Percentiles rank a stretch among this genome's conserved stretches.
These are phyloP conservation scores for Hemiprocne comata DNA, from an alignment of 2,113 vertebrate species.

Conservation along the genomic window DNA sequence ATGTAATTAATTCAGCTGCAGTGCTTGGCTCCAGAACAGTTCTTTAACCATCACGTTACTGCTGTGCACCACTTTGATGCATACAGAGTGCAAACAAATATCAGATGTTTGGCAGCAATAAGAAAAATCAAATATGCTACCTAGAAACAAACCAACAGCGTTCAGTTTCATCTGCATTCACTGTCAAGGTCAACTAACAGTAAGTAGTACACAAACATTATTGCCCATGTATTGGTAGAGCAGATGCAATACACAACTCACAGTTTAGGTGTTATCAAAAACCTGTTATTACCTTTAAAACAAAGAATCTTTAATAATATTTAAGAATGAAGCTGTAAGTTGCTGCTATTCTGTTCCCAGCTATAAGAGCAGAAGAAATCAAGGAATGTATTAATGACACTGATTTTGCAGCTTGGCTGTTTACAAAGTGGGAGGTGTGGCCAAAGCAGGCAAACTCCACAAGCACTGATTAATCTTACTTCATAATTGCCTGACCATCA, in stretches of 20 bases:
- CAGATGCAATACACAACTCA: background rate
- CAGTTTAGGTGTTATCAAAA: background rate
- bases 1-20: conserved; percentile 25
- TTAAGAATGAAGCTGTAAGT: fast-evolving
- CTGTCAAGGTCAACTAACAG: background rate
- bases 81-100: conserved; percentile 53
- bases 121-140: conserved; percentile 36
- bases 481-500: fast-evolving
- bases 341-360: background rate
- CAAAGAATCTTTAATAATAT: background rate
- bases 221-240: fast-evolving
- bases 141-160: background rate
- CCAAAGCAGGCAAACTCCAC: background rate
- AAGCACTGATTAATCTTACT: background rate
- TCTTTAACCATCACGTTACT: conserved; percentile 16
- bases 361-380: background rate
- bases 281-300: background rate
- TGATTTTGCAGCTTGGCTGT: background rate
- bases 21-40: conserved; percentile 1
- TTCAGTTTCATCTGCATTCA: background rate
- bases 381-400: fast-evolving
- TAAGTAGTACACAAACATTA: background rate
- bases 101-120: conserved; percentile 35
- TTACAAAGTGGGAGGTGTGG: background rate
- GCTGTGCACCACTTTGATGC: conserved; percentile 13